phyloP scores from a whole-genome alignment of 2,888 invertebrate species.

The Ametastegia equiseti region DNA sequence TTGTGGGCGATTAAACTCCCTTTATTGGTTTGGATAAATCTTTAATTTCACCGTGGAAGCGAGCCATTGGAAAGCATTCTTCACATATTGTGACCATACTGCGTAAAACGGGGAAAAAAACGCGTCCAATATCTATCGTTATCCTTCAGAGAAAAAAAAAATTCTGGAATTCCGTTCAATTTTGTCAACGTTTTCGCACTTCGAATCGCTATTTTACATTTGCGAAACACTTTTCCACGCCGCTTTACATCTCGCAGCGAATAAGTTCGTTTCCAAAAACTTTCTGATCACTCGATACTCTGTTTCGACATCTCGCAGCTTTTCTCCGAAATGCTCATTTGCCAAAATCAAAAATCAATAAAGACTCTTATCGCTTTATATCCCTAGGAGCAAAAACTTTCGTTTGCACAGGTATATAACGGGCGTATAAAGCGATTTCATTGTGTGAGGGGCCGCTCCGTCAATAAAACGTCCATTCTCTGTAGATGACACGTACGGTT shows the following conservation, averaged over 20 bases:
- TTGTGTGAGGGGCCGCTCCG: background rate
- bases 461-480: constrained; percentile 15
- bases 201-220: too few species aligned
- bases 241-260: too few species aligned
- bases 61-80: background rate
- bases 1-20: background rate
- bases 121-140: background rate
- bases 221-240: too few species aligned
- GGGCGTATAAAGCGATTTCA: background rate
- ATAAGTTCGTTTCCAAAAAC: too few species aligned
- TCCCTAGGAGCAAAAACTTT: too few species aligned
- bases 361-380: too few species aligned
- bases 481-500: background rate
- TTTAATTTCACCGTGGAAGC: background rate
- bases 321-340: too few species aligned
- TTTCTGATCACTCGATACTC: too few species aligned
- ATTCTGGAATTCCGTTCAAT: background rate
- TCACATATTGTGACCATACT: background rate
- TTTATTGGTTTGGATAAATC: background rate
- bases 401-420: background rate
- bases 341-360: too few species aligned
- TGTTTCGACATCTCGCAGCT: too few species aligned
- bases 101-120: background rate
- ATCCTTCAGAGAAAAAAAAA: background rate
- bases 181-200: too few species aligned